Evolutionary conservation across 2,113 vertebrate genomes (phyloP).

Genomic region (Toxotes jaculatrix): DNA sequence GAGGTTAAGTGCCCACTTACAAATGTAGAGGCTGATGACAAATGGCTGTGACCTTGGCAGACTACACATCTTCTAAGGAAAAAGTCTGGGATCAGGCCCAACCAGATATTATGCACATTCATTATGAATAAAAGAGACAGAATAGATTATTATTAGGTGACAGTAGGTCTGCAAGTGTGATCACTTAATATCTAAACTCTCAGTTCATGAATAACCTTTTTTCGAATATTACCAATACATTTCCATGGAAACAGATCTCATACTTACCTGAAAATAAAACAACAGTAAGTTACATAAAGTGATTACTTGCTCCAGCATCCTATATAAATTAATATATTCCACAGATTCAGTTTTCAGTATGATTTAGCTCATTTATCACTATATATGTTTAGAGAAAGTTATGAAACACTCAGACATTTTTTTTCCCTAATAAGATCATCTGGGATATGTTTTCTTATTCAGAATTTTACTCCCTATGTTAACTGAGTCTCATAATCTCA

Average conservation of each 20-base stretch:
- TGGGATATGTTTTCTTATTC: not conserved
- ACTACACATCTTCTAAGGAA: not conserved
- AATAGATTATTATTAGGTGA: not conserved
- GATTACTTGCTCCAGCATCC: constrained; percentile 24
- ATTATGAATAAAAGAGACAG: not conserved
- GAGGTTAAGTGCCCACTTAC: constrained; percentile 55
- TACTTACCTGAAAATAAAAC: constrained; percentile 5
- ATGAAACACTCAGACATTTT: not conserved
- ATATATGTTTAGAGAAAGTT: not conserved
- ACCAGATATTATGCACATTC: not conserved
- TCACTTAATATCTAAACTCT: constrained; percentile 13
- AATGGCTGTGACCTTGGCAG: constrained; percentile 61
- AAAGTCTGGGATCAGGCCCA: not conserved
- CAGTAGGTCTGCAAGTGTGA: constrained; percentile 12
- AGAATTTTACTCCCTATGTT: not conserved
- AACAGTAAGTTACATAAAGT: constrained; percentile 32
- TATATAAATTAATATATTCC: not conserved
- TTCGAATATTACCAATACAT: constrained; percentile 50
- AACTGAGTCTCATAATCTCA: not conserved
- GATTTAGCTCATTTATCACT: not conserved
- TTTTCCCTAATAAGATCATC: not conserved
- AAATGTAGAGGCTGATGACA: constrained; percentile 44
- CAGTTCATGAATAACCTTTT: constrained; percentile 48
- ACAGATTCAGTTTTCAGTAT: not conserved
- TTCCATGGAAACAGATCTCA: constrained; percentile 67